A percentile compares a stretch with the other conserved stretches of the same genome.
These are phyloP conservation scores for Nysson spinosus DNA, from an alignment of 2,888 invertebrate genomes.

Conservation along the genomic window DNA sequence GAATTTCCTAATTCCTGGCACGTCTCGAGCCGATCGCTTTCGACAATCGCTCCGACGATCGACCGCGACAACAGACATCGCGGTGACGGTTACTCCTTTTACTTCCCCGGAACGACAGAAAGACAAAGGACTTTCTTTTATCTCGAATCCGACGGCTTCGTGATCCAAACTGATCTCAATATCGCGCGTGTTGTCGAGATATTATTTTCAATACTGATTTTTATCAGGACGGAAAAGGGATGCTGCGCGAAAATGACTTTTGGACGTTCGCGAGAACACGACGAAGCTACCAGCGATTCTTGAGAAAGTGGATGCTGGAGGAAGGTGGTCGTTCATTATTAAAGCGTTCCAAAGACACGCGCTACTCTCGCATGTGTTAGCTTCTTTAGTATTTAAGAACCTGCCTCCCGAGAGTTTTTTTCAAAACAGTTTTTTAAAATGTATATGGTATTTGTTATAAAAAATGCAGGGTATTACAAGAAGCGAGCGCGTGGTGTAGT, in stretches of 20 bases:
- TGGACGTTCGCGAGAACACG: constrained; percentile 31
- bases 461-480: constrained; percentile 24
- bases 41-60: constrained; percentile 46
- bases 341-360: constrained; percentile 40
- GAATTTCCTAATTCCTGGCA: constrained; percentile 39
- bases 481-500: too few relatives aligned
- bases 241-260: constrained; percentile 9
- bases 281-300: constrained; percentile 41
- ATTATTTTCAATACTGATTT: too few relatives aligned
- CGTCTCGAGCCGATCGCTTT: constrained; percentile 51
- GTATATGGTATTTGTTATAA: too few relatives aligned
- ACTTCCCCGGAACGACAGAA: constrained; percentile 9
- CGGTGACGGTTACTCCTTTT: neutral
- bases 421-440: constrained; percentile 36
- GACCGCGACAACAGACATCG: constrained; percentile 17
- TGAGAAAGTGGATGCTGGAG: constrained; percentile 29
- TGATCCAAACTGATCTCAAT: too few relatives aligned
- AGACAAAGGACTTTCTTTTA: too few relatives aligned
- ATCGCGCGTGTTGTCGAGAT: too few relatives aligned
- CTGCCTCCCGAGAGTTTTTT: constrained; percentile 27
- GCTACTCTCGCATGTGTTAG: constrained; percentile 6
- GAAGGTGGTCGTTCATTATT: constrained; percentile 40
- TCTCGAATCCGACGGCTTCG: too few relatives aligned
- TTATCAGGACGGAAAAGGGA: neutral
- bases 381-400: constrained; percentile 36